These are phyloP conservation scores for Ophioninae sp. DNA, from an alignment of 2,888 invertebrate species.

Conservation along the genomic window DNA sequence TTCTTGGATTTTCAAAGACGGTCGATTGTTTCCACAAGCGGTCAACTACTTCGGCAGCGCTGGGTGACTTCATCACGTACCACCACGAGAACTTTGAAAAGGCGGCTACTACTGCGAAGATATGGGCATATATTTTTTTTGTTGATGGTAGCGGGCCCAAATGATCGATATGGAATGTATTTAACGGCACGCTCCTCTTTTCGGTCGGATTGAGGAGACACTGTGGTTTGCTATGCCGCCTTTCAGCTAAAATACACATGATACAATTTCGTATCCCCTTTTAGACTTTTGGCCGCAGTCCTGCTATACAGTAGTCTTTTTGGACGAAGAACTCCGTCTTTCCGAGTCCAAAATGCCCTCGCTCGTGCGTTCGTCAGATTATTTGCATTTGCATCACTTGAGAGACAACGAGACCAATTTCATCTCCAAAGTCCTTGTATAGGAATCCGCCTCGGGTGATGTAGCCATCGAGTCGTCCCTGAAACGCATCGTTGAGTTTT, in stretches of 20 bases:
- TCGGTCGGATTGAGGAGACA: slow-evolving; percentile 71
- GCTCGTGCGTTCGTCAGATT: not conserved
- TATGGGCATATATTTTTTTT: slow-evolving; percentile 60
- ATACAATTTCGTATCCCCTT: slow-evolving; percentile 48
- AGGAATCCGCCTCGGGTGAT: not conserved
- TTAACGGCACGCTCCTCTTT: slow-evolving; percentile 70
- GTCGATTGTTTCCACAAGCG: slow-evolving; percentile 68
- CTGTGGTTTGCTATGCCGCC: slow-evolving; percentile 72
- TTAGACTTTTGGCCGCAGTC: slow-evolving; percentile 45
- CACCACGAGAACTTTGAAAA: slow-evolving; percentile 69
- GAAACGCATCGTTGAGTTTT: not conserved
- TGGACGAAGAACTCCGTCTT: slow-evolving; percentile 8
- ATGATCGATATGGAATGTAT: slow-evolving; percentile 75
- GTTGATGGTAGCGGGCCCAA: slow-evolving; percentile 73
- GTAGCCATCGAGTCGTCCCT: slow-evolving; percentile 2
- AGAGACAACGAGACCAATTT: not conserved
- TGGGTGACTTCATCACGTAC: slow-evolving; percentile 50
- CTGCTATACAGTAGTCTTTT: slow-evolving; percentile 69
- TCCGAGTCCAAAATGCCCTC: not conserved
- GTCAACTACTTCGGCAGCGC: slow-evolving; percentile 70
- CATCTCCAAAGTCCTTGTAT: not conserved
- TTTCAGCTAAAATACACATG: slow-evolving; percentile 51
- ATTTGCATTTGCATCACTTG: not conserved
- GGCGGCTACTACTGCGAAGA: slow-evolving; percentile 52
- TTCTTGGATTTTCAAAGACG: slow-evolving; percentile 75